These are phyloP conservation scores for Eutrigla gurnardus DNA, from an alignment of 2,797 vertebrate species.

Conservation along the genomic window DNA sequence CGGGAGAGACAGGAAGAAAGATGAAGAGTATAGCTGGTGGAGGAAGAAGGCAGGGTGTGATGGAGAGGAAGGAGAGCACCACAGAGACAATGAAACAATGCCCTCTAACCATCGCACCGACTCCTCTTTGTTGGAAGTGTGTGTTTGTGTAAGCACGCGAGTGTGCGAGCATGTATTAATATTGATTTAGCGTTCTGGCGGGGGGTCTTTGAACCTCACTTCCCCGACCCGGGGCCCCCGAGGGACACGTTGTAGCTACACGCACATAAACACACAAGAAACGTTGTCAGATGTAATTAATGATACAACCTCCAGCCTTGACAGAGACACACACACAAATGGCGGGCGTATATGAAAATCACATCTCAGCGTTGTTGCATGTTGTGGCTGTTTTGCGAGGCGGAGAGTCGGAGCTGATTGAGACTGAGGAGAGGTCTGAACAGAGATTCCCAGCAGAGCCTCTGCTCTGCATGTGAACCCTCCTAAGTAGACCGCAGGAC, in stretches of 20 bases:
- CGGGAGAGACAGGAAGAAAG: conserved; percentile 14
- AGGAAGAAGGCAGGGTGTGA: conserved; percentile 41
- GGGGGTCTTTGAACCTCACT: conserved; percentile 90
- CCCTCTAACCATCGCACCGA: conserved; percentile 85
- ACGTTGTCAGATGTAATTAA: conserved; percentile 76
- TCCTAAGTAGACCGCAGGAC: conserved; percentile 63
- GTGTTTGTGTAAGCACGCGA: conserved; percentile 61
- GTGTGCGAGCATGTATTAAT: conserved; percentile 84
- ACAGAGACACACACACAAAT: conserved; percentile 58
- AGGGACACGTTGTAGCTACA: conserved; percentile 74
- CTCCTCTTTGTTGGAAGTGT: conserved; percentile 88
- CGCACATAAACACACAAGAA: conserved; percentile 49
- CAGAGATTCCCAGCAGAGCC: conserved; percentile 66
- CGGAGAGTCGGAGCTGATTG: conserved; percentile 26
- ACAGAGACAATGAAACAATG: conserved; percentile 78
- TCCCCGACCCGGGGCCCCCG: conserved; percentile 82
- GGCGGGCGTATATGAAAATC: conserved; percentile 22
- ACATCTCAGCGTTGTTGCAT: conserved; percentile 31
- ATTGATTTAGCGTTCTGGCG: conserved; percentile 95
- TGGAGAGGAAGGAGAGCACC: conserved; percentile 60
- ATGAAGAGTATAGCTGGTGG: conserved; percentile 25
- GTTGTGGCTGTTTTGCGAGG: conserved; percentile 42
- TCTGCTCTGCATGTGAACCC: conserved; percentile 72
- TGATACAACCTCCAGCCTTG: conserved; percentile 64
- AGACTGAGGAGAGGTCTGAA: conserved; percentile 58